These are phyloP conservation scores for Strigamia crassipes DNA, from an alignment of 2,888 invertebrate genomes.

Conservation along the genomic window DNA sequence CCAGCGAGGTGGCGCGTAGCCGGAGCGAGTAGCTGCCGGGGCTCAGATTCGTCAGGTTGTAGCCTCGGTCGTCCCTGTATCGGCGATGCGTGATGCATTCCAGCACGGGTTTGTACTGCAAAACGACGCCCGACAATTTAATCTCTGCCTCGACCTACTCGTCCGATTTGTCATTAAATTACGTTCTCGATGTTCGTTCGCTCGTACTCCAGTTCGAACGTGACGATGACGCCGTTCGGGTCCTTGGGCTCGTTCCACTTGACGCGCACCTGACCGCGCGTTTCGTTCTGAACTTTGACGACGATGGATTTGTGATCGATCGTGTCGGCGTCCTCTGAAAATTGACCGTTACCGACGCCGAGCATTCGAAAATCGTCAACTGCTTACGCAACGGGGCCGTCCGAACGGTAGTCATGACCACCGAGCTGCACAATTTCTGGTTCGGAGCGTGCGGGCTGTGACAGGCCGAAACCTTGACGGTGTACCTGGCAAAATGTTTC, in stretches of 20 bases:
- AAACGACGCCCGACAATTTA: neutral
- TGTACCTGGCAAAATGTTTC: slow-evolving; percentile 78
- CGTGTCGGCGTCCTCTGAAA: slow-evolving; percentile 71
- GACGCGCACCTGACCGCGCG: slow-evolving; percentile 67
- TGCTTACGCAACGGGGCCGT: slow-evolving; percentile 60
- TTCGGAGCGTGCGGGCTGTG: slow-evolving; percentile 4
- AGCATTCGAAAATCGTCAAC: neutral
- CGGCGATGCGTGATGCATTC: slow-evolving; percentile 70
- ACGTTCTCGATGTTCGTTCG: slow-evolving; percentile 69
- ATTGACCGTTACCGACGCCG: neutral
- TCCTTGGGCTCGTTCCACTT: slow-evolving; percentile 79
- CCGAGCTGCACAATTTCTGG: slow-evolving; percentile 56
- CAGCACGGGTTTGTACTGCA: slow-evolving; percentile 52
- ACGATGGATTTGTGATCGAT: slow-evolving; percentile 64
- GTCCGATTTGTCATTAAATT: slow-evolving; percentile 43
- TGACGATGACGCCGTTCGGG: slow-evolving; percentile 87
- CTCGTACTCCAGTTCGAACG: slow-evolving; percentile 78
- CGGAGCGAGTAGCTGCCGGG: slow-evolving; percentile 82
- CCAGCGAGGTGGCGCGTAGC: slow-evolving; percentile 77
- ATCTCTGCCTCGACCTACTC: neutral
- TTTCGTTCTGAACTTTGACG: slow-evolving; percentile 58
- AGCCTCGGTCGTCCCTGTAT: slow-evolving; percentile 49
- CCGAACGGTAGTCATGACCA: slow-evolving; percentile 57
- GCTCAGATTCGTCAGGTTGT: slow-evolving; percentile 60
- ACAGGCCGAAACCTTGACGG: slow-evolving; percentile 62